A percentile compares a stretch with the other conserved stretches of the same genome.
Conservation (phyloP, 2,888 invertebrate species). For the Euspilapteryx auroguttella region DNA sequence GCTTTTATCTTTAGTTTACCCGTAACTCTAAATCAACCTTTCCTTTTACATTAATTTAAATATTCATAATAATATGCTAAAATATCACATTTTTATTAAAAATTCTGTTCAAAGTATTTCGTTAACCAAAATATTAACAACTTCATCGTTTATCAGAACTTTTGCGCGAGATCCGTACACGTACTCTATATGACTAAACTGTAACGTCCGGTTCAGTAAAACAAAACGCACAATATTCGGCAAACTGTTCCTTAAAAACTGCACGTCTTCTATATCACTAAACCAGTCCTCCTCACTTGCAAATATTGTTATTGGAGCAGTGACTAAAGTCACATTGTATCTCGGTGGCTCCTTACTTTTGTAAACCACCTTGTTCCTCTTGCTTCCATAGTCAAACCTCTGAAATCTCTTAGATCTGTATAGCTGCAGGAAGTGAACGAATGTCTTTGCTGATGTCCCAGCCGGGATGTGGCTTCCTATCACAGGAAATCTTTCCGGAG, state of each 20-base stretch:
- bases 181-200: constrained; percentile 42
- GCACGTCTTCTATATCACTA: constrained; percentile 23
- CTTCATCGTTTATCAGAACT: constrained; percentile 23
- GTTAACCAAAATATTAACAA: too few relatives aligned
- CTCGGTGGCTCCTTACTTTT: constrained; percentile 20
- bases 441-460: constrained; percentile 28
- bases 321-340: constrained; percentile 25
- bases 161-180: constrained; percentile 31
- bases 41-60: too few relatives aligned
- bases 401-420: constrained; percentile 28
- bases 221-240: constrained; percentile 20
- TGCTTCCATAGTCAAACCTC: constrained; percentile 26
- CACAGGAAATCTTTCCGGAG: constrained; percentile 22
- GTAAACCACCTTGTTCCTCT: constrained; percentile 20
- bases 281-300: constrained; percentile 37
- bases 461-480: constrained; percentile 36
- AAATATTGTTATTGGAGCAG: constrained; percentile 25
- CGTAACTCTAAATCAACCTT: too few relatives aligned
- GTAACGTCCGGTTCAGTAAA: constrained; percentile 22
- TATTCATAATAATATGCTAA: too few relatives aligned
- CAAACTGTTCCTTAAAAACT: constrained; percentile 17
- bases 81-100: too few relatives aligned
- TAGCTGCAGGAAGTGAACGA: constrained; percentile 35
- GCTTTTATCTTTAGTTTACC: too few relatives aligned
- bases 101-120: too few relatives aligned